Conservation (phyloP, 2,797 vertebrate species). For the Notoglanidium macrostoma region DNA sequence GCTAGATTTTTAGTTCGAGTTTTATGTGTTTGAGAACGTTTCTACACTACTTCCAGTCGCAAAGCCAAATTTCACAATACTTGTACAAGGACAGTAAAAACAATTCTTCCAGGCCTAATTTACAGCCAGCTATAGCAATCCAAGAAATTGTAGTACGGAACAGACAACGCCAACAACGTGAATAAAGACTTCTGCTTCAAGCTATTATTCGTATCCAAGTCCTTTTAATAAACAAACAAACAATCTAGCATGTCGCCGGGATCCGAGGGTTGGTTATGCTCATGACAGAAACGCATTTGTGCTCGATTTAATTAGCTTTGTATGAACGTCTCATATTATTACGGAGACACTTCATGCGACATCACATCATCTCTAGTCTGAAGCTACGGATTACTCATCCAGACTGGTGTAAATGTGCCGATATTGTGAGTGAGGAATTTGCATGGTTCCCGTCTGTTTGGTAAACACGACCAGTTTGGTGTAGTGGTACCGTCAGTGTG, state of each 20-base stretch:
- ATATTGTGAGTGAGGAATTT: neutral
- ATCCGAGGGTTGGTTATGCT: neutral
- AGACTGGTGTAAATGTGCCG: neutral
- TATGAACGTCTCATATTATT: too few species aligned
- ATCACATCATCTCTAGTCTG: neutral
- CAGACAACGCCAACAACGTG: neutral
- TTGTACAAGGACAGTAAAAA: neutral
- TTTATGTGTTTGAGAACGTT: neutral
- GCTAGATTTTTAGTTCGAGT: neutral
- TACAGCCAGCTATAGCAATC: neutral
- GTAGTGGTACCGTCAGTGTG: too few species aligned
- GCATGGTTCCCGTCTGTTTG: neutral
- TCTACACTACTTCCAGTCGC: neutral
- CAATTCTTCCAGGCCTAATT: too few species aligned
- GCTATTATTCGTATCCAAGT: neutral
- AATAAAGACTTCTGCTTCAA: neutral
- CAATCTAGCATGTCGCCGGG: too few species aligned
- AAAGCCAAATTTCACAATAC: neutral
- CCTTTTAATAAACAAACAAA: neutral
- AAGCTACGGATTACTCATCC: neutral
- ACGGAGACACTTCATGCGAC: neutral
- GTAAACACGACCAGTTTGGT: neutral
- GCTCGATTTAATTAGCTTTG: neutral
- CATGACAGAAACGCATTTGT: neutral
- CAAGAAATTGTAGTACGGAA: neutral